Percentiles rank a stretch among this genome's conserved stretches.
Conservation (phyloP, 2,113 vertebrate genomes). For the Callipepla squamata region DNA sequence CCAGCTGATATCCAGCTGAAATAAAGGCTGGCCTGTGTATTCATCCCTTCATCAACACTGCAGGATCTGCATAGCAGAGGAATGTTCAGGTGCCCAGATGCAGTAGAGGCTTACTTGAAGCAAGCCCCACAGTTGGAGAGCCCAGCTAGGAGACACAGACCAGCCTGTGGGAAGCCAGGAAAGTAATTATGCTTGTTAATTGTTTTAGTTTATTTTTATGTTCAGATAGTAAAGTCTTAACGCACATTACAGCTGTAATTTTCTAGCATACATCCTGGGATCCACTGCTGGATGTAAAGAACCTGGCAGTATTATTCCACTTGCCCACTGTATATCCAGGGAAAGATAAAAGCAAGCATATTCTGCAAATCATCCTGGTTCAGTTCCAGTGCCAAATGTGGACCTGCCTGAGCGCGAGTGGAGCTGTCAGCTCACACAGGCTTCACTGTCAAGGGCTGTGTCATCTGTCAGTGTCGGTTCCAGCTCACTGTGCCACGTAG, state of each 20-base stretch:
- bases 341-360: constrained; percentile 73
- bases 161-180: background rate
- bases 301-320: constrained; percentile 66
- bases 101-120: fast-evolving
- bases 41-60: background rate
- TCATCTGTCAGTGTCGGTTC: constrained; percentile 97
- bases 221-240: background rate
- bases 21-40: fast-evolving
- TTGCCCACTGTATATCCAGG: constrained; percentile 34
- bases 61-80: fast-evolving
- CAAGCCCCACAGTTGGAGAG: background rate
- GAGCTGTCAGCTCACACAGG: constrained; percentile 91
- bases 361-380: constrained; percentile 82
- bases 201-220: background rate
- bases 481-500: constrained; percentile 95
- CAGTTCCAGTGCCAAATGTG: constrained; percentile 77
- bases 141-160: background rate
- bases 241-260: background rate
- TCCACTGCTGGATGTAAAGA: constrained; percentile 55
- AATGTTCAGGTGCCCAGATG: background rate
- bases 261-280: constrained; percentile 46
- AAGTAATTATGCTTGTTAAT: background rate
- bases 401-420: constrained; percentile 91
- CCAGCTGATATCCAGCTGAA: background rate
- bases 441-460: constrained; percentile 91